Conservation (phyloP, 2,797 vertebrate species). For the Tadarida brasiliensis region DNA sequence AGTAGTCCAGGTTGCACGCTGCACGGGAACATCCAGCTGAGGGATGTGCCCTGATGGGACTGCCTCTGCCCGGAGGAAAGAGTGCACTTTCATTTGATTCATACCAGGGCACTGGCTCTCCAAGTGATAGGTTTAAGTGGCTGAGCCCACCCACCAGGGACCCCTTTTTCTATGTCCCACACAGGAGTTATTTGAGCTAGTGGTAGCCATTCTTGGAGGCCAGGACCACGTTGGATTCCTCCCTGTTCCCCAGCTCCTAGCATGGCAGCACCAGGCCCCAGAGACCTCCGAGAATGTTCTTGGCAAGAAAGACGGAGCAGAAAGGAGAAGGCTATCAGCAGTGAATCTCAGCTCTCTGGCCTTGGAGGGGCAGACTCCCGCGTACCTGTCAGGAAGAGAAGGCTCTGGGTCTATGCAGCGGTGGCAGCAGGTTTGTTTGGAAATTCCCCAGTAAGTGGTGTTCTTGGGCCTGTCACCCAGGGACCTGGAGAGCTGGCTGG, state of each 20-base stretch:
- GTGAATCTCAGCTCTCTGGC: neutral
- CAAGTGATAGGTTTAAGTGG: neutral
- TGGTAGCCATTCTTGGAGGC: neutral
- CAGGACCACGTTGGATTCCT: neutral
- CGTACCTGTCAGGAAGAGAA: neutral
- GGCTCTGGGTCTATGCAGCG: neutral
- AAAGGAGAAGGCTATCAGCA: neutral
- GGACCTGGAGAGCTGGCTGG: constrained; percentile 56
- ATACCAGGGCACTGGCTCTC: neutral
- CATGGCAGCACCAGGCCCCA: neutral
- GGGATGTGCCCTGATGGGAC: neutral
- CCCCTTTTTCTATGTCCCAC: neutral
- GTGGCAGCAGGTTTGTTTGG: constrained; percentile 74
- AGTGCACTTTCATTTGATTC: neutral
- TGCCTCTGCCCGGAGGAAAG: constrained; percentile 1
- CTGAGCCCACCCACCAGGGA: neutral
- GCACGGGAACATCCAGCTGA: neutral
- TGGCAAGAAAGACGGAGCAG: neutral
- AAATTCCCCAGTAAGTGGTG: constrained; percentile 81
- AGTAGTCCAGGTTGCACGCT: neutral
- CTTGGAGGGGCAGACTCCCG: neutral
- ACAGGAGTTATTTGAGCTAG: neutral
- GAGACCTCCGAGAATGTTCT: neutral
- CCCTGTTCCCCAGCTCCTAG: neutral
- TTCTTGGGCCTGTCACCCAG: constrained; percentile 71